Base-by-base conservation (phyloP, 2,113 vertebrate species). In the Gasterosteus aculeatus region DNA sequence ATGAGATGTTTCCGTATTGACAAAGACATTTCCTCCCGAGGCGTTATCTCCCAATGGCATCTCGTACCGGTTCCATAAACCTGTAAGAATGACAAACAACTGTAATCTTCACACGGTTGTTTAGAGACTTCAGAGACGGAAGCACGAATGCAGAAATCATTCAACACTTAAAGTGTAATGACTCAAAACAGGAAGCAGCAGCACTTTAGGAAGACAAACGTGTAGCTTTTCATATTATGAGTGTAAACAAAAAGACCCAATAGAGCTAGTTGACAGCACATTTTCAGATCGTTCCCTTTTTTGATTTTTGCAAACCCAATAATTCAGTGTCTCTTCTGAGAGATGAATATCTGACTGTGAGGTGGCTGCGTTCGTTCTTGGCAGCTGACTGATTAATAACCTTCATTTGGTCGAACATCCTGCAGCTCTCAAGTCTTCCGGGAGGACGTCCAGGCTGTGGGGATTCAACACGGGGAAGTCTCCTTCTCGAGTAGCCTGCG, bases 371-470 rank as follows among this genome's bases (percentile, higher is more conserved):
- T 71, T 79, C 9, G 39, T 75, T 77, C 12, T 29, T 79, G 77
- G 82, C 66, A 64, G 72, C 69, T 4, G 41, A 53, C 64, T 75
- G 82, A 65, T 65, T 88, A 92, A 90, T 90, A 79, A 81, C 81
- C 82, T 87, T 89, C 80, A 83, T 91, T 88, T 72, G 66, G 69
- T 80, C 69, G 70, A 69, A 68, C 80, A 78, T 83, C 80, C 80
- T 77, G 77, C 80, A 77, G 78, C 64, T 80, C 71, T 82, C 82
- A 8, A 72, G 84, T 83, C 68, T 57, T 67, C 80, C 87, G 92
- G 90, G 92, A 90, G 78, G 79, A 76, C 71, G n/a, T 91, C 92
- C 92, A 92, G 78, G 53, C 33, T 62, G 70, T 82, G 83, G 85
- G 82, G 77, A 83, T 86, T 89, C 81, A 72, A 72, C 86, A 74